Percentiles rank a stretch among this genome's conserved stretches.
Evolutionary conservation across 2,797 vertebrate species (phyloP).

Genomic region (Anabacerthia variegaticeps): DNA sequence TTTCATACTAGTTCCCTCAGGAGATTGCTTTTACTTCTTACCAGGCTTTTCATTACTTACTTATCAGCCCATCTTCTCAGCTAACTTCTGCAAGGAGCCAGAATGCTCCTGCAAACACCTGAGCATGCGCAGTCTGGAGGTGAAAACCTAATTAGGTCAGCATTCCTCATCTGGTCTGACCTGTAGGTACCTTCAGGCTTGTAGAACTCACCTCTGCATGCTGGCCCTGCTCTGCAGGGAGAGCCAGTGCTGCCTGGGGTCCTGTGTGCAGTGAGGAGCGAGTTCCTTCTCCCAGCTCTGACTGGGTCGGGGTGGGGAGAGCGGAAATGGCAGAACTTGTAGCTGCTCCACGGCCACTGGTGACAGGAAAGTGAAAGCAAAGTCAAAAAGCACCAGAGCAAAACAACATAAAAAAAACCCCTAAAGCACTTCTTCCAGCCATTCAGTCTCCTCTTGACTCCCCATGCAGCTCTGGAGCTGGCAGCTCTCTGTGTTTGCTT

Average conservation of each 20-base stretch:
- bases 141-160: neutral
- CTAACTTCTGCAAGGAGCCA: neutral
- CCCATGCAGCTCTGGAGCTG: neutral
- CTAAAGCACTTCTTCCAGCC: neutral
- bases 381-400: neutral
- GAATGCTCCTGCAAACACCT: neutral
- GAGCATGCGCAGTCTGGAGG: neutral
- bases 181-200: neutral
- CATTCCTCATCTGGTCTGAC: neutral
- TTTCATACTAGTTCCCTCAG: neutral
- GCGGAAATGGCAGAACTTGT: neutral
- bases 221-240: neutral
- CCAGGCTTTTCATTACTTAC: neutral
- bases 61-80: neutral
- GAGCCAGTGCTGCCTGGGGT: neutral
- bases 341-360: neutral
- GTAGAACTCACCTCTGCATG: neutral
- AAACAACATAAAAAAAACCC: neutral
- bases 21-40: neutral
- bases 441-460: neutral
- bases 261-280: rapidly evolving
- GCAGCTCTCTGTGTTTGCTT: neutral
- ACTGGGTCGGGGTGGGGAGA: neutral
- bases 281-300: neutral
- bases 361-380: neutral